Base-by-base conservation (phyloP, 2,888 invertebrate genomes). In the Leistus spinibarbis region DNA sequence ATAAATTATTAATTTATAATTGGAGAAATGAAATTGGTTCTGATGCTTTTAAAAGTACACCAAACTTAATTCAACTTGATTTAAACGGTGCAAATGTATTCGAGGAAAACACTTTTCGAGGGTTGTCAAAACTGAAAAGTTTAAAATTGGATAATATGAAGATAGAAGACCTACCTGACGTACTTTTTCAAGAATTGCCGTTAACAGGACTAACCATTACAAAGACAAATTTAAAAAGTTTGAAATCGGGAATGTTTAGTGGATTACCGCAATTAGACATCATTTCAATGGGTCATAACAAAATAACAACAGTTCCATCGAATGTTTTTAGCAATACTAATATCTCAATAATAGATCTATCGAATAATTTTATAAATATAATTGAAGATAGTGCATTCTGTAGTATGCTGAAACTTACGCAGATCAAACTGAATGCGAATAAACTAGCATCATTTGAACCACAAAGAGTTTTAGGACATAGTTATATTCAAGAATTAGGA, bases 111-210 rank as follows among this genome's bases (percentile, higher is more conserved):
- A 9, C 10, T 16, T 56, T 56, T 56, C 56, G 56, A 3, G 56
- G 56, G 17, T 17, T 56, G 10, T 3, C n/a, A n/a, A 56, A 56
- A n/a, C 17, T 56, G 3, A 17, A 56, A 16, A 16, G 17, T 56
- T 17, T 56, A 56, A 17, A 3, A 16, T 4, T 56, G n/a, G 10
- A 4, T 56, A 56, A 17, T 9, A 56, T 62, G 20, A 53, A 24
- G 7, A 70, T 70, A 10, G 22, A 40, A 70, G 70, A 70, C 60
- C n/a, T 70, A 20, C 70, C 63, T 2, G n/a, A 70, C 3, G 20
- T 22, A 53, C 16, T 70, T 3, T 70, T 70, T 62, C 53, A 40
- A 5, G 62, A 19, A 53, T 53, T 63, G n/a, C 3, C 40, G 7
- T 9, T 70, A 13, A 40, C 10, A n/a, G 13, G 13, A 40, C n/a